These are phyloP conservation scores for Drosophila triauraria DNA, from an alignment of 1,140 invertebrate genomes.

Conservation along the genomic window DNA sequence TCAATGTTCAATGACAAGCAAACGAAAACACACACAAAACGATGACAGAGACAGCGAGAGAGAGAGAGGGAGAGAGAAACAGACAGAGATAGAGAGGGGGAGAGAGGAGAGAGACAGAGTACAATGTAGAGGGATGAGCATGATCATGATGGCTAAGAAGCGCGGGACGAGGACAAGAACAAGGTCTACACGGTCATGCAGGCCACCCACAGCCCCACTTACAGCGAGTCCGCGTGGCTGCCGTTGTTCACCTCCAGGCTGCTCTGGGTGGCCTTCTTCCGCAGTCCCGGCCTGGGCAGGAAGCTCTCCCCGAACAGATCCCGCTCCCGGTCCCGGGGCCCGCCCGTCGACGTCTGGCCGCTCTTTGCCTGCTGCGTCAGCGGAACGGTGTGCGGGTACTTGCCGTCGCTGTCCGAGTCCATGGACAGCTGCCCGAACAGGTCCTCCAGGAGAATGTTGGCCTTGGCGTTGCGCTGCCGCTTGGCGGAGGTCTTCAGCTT, in stretches of 20 bases:
- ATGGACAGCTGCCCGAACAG: conserved; percentile 83
- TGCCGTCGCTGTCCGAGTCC: conserved; percentile 77
- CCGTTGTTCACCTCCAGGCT: conserved; percentile 79
- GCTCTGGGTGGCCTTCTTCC: conserved; percentile 56
- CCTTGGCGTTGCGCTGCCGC: conserved; percentile 71
- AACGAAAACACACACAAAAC: conserved; percentile 71
- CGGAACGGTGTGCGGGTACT: conserved; percentile 83
- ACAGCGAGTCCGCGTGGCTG: conserved; percentile 79
- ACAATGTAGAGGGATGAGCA: conserved; percentile 58
- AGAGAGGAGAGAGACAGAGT: conserved; percentile 44
- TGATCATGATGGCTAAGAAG: conserved; percentile 46
- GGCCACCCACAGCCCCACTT: conserved; percentile 57
- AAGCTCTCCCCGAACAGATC: conserved; percentile 70
- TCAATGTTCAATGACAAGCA: conserved; percentile 76
- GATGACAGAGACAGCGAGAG: conserved; percentile 32
- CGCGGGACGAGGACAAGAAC: conserved; percentile 25
- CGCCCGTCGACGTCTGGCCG: conserved; percentile 55
- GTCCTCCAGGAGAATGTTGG: conserved; percentile 80
- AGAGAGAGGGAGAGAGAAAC: conserved; percentile 38
- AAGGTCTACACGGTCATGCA: conserved; percentile 50
- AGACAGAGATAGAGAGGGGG: conserved; percentile 35
- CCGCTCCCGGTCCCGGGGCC: conserved; percentile 31
- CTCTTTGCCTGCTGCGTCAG: conserved; percentile 68
- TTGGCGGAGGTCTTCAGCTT: conserved; percentile 84
- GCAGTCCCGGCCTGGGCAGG: conserved; percentile 34